These are phyloP conservation scores for Alauda arvensis DNA, from an alignment of 2,797 vertebrate genomes.

Conservation along the genomic window DNA sequence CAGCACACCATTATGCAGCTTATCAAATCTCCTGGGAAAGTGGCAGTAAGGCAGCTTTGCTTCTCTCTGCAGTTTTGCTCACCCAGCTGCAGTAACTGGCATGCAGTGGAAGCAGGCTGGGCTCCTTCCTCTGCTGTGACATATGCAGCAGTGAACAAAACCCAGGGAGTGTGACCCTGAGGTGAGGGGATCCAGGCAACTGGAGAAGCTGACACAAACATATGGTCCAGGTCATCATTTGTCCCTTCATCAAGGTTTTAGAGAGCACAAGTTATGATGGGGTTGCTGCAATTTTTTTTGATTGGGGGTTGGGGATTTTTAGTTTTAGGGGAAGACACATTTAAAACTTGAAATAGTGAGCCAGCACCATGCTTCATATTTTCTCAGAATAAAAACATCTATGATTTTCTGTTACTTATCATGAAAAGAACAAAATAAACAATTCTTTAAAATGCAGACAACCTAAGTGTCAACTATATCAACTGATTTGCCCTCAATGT, in stretches of 20 bases:
- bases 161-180: fast-evolving
- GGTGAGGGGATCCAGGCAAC: not conserved
- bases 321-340: not conserved
- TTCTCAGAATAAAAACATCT: not conserved
- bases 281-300: not conserved
- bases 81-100: not conserved
- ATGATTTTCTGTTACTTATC: not conserved
- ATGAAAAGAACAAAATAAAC: not conserved
- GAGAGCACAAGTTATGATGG: not conserved
- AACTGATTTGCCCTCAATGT: not conserved
- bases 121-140: not conserved
- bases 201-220: not conserved
- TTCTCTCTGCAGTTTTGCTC: not conserved
- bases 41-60: not conserved
- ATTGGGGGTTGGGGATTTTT: fast-evolving
- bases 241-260: not conserved
- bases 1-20: not conserved
- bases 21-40: fast-evolving
- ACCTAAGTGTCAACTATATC: fast-evolving
- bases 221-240: not conserved
- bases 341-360: not conserved
- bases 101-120: not conserved
- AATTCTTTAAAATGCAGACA: not conserved
- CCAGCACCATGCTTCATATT: not conserved
- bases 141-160: not conserved